These are phyloP conservation scores for Conus betulinus DNA, from an alignment of 1,140 invertebrate species.

Conservation along the genomic window DNA sequence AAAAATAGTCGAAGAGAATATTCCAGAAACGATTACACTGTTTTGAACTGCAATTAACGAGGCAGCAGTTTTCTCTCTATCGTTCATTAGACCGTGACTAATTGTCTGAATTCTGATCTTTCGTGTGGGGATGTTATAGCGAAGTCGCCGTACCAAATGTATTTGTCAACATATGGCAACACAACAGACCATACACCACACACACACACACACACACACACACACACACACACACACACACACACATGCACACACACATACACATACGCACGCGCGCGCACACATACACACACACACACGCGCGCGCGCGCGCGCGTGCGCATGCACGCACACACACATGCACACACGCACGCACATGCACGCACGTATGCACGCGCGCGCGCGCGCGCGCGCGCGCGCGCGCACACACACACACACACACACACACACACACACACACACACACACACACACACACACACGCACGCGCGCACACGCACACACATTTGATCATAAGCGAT, in stretches of 20 bases:
- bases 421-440: constrained; percentile 12
- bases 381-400: background rate
- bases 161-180: too few species aligned
- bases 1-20: too few species aligned
- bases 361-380: background rate
- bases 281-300: background rate
- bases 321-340: background rate
- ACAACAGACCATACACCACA: too few species aligned
- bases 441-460: constrained; percentile 12
- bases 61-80: too few species aligned
- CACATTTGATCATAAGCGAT: too few species aligned
- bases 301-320: background rate
- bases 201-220: too few species aligned
- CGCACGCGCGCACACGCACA: background rate
- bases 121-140: too few species aligned
- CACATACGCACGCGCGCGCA: background rate
- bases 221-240: background rate
- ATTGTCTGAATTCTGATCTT: too few species aligned
- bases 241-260: background rate
- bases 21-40: too few species aligned
- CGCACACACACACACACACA: background rate
- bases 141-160: too few species aligned
- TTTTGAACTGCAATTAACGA: too few species aligned
- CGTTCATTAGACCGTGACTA: too few species aligned
- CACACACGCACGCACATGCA: background rate